Percentiles rank a stretch among this genome's conserved stretches.
phyloP scores from a whole-genome alignment of 2,113 vertebrate genomes.

The Dinomys branickii region DNA sequence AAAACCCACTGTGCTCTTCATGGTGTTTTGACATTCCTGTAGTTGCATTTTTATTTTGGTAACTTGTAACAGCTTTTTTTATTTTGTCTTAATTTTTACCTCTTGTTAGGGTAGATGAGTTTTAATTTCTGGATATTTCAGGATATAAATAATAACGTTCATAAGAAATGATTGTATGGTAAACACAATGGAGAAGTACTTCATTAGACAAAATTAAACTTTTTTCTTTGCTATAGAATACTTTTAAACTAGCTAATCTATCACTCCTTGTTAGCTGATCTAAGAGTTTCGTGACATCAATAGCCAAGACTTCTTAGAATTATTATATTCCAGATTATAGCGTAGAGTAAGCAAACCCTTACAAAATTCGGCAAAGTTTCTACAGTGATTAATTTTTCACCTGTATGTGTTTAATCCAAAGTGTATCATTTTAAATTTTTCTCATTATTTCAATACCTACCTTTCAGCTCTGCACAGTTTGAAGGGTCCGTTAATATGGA shows the following conservation, averaged over 20 bases:
- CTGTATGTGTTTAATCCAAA: conserved; percentile 39
- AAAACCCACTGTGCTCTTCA: not conserved
- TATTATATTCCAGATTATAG: conserved; percentile 39
- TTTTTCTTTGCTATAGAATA: not conserved
- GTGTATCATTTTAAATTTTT: conserved; percentile 25
- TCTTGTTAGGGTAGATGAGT: not conserved
- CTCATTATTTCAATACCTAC: conserved; percentile 64
- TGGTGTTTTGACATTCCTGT: not conserved
- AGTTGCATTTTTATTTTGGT: not conserved
- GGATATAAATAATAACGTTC: not conserved
- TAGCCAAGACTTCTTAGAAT: not conserved
- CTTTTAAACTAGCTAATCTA: not conserved
- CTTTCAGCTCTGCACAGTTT: conserved; percentile 94
- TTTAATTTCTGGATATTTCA: conserved; percentile 21
- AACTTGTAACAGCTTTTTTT: not conserved
- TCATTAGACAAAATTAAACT: conserved; percentile 15
- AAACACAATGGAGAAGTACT: not conserved
- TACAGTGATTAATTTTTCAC: not conserved
- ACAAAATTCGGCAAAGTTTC: conserved; percentile 14
- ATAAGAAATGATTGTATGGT: not conserved
- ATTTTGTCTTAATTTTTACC: conserved; percentile 7
- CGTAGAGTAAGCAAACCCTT: not conserved
- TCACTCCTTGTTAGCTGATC: not conserved
- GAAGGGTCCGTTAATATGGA: conserved; percentile 99
- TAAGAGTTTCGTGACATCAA: not conserved